Conservation (phyloP, 2,797 vertebrate species). For the Pseudochirops cupreus region DNA sequence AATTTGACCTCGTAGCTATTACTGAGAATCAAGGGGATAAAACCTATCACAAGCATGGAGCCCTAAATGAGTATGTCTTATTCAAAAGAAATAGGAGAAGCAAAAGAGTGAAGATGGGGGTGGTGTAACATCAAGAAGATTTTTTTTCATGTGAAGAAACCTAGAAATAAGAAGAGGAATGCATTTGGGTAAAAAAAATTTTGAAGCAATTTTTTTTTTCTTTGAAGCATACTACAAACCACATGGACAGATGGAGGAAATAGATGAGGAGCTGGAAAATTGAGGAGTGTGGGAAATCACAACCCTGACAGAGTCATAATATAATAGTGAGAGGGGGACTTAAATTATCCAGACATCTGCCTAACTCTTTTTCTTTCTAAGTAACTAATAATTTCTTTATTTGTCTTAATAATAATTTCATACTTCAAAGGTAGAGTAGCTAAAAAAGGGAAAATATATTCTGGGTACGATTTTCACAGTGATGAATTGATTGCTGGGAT, state of each 20-base stretch:
- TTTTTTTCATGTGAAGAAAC: neutral
- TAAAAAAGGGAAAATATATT: neutral
- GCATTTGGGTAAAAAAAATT: neutral
- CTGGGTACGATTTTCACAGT: neutral
- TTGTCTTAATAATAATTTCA: neutral
- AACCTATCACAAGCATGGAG: neutral
- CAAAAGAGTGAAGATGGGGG: neutral
- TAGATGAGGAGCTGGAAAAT: neutral
- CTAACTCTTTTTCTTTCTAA: neutral
- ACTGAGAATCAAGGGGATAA: neutral
- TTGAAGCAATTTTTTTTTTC: neutral
- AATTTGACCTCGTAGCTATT: neutral
- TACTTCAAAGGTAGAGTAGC: neutral
- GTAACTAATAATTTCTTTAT: neutral
- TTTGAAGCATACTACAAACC: neutral
- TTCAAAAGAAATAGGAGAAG: neutral
- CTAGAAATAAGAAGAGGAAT: neutral
- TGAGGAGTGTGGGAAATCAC: neutral
- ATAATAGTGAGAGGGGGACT: neutral
- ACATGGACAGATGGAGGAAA: neutral
- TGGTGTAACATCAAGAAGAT: neutral
- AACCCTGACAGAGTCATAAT: neutral
- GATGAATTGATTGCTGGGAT: neutral
- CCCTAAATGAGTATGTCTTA: neutral
- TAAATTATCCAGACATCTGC: neutral